Evolutionary conservation across 2,888 invertebrate species (phyloP).

Genomic region (Phymatocera aterrima): DNA sequence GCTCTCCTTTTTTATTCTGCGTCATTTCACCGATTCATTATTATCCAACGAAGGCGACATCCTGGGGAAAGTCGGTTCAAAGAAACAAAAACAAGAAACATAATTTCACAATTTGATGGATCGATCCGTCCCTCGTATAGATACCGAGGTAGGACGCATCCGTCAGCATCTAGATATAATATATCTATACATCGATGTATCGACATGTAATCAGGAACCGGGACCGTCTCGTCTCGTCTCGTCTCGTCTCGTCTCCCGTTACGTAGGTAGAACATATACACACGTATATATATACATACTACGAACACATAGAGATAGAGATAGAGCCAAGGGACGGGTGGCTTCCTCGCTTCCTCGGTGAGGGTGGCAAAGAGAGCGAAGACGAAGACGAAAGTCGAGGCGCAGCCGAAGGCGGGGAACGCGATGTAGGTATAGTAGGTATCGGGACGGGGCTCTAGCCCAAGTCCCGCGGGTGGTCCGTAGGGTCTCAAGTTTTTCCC

Average conservation of each 20-base stretch:
- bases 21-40: too few species aligned
- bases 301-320: not conserved
- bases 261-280: not conserved
- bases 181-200: not conserved
- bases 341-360: not conserved
- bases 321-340: not conserved
- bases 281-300: not conserved
- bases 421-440: not conserved
- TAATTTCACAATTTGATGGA: conserved; percentile 31
- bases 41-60: not conserved
- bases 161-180: conserved; percentile 5
- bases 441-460: conserved; percentile 23
- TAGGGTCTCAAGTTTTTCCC: conserved; percentile 45
- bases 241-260: conserved; percentile 10
- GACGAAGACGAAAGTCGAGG: not conserved
- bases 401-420: not conserved
- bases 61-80: not conserved
- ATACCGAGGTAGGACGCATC: not conserved
- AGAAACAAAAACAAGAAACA: not conserved
- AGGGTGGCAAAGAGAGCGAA: conserved; percentile 1
- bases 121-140: not conserved
- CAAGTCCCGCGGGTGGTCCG: conserved; percentile 43
- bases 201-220: conserved; percentile 18
- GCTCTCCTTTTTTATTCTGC: too few species aligned
- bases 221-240: not conserved